Evolutionary conservation across 2,888 invertebrate genomes (phyloP).

Genomic region (Eupsilia transversa): DNA sequence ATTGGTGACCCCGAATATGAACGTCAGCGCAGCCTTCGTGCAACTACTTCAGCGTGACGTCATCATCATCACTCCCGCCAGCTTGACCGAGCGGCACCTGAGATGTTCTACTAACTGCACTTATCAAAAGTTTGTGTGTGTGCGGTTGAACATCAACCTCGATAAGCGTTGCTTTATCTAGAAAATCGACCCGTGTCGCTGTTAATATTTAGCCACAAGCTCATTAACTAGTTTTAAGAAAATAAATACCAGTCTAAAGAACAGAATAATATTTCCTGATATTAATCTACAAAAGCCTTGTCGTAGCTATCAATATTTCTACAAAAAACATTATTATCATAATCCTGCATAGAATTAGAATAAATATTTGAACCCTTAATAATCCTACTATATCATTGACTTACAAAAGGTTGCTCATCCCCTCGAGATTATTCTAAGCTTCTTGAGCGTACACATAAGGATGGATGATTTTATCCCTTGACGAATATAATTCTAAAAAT

Average conservation of each 20-base stretch:
- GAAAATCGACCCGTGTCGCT: background rate
- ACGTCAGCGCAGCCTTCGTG: too few relatives aligned
- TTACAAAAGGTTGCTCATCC: constrained; percentile 23
- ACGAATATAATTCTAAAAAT: constrained; percentile 23
- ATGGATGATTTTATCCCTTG: constrained; percentile 18
- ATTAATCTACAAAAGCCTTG: background rate
- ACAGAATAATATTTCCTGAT: background rate
- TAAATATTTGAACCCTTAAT: constrained; percentile 27
- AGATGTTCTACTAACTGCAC: too few relatives aligned
- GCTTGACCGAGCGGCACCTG: too few relatives aligned
- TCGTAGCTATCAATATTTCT: background rate
- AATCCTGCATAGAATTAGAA: constrained; percentile 14
- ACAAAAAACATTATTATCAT: background rate
- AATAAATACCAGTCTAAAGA: background rate
- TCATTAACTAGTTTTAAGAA: background rate
- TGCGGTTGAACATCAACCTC: too few relatives aligned
- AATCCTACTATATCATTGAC: constrained; percentile 45
- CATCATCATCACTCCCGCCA: too few relatives aligned
- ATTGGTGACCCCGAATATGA: too few relatives aligned
- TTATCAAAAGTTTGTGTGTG: too few relatives aligned
- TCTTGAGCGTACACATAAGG: constrained; percentile 15
- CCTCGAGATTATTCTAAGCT: constrained; percentile 45
- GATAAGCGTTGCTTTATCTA: background rate
- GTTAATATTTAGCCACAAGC: background rate
- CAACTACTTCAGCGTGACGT: too few relatives aligned